Conservation (phyloP, 2,888 invertebrate species). For the Oligia latruncula region DNA sequence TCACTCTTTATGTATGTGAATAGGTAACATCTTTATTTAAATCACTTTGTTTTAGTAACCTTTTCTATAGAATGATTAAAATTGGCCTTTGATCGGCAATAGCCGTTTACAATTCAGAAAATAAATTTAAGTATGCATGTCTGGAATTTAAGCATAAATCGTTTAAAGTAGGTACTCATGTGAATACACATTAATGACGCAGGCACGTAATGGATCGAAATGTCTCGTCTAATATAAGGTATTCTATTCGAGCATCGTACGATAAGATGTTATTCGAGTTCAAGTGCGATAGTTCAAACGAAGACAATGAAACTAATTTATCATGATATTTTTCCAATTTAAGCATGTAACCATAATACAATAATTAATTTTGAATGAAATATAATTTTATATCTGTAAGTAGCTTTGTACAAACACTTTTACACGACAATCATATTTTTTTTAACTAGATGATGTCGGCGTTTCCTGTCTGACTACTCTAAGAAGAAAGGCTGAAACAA, state of each 20-base stretch:
- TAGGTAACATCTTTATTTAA: neutral
- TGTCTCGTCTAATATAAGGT: neutral
- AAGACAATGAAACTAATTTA: constrained; percentile 6
- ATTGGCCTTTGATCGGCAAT: neutral
- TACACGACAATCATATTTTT: no score
- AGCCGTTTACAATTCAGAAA: neutral
- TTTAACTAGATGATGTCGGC: no score
- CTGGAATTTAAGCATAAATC: constrained; percentile 24
- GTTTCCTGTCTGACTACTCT: no score
- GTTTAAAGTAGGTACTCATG: constrained; percentile 1
- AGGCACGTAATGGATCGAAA: neutral
- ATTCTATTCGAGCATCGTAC: constrained; percentile 8
- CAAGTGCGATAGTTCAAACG: constrained; percentile 18
- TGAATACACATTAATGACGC: constrained; percentile 14
- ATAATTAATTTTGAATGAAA: neutral
- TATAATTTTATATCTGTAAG: no score
- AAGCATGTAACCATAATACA: neutral
- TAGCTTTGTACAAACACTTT: no score
- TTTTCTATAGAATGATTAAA: neutral
- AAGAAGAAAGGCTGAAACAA: no score
- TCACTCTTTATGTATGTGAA: no score
- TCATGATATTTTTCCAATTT: neutral
- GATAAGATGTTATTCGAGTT: neutral
- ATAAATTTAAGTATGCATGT: neutral
- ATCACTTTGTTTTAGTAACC: neutral